These are phyloP conservation scores for Morbakka virulenta DNA, from an alignment of 30 jellyfish, hydroid and myxozoan species.

Conservation along the genomic window DNA sequence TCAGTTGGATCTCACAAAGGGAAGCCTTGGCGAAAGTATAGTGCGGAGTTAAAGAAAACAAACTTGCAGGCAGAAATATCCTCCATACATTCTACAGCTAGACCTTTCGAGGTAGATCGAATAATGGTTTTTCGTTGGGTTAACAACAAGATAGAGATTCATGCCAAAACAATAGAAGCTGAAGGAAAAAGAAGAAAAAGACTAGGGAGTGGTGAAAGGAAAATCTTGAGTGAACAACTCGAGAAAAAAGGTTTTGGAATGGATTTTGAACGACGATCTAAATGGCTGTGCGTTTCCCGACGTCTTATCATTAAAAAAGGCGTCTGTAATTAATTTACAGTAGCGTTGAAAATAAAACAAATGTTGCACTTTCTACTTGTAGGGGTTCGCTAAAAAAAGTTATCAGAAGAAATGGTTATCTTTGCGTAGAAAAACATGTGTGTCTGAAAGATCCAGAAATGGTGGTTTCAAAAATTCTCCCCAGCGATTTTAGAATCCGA, in stretches of 20 bases:
- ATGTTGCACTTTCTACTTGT: too few relatives aligned
- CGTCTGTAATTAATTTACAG: too few relatives aligned
- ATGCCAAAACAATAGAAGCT: background rate
- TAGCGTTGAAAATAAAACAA: too few relatives aligned
- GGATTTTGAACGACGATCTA: background rate
- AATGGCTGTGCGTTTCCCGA: background rate
- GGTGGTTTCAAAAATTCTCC: background rate
- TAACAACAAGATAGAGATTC: background rate
- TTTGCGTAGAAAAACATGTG: background rate
- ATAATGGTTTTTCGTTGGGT: background rate
- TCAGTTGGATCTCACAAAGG: too few relatives aligned
- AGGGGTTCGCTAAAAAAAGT: background rate
- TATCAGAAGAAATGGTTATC: background rate
- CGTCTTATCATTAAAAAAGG: background rate
- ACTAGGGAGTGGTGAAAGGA: background rate
- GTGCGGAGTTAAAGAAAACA: too few relatives aligned
- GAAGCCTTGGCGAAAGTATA: too few relatives aligned
- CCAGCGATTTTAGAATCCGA: background rate
- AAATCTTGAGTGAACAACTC: background rate
- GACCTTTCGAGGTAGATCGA: background rate
- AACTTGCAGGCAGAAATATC: background rate
- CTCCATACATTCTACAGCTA: background rate
- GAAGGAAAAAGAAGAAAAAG: background rate
- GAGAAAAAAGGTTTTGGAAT: background rate
- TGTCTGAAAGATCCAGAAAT: background rate